phyloP scores from a whole-genome alignment of 2,888 invertebrate species.

The Acanthosepion esculentum region DNA sequence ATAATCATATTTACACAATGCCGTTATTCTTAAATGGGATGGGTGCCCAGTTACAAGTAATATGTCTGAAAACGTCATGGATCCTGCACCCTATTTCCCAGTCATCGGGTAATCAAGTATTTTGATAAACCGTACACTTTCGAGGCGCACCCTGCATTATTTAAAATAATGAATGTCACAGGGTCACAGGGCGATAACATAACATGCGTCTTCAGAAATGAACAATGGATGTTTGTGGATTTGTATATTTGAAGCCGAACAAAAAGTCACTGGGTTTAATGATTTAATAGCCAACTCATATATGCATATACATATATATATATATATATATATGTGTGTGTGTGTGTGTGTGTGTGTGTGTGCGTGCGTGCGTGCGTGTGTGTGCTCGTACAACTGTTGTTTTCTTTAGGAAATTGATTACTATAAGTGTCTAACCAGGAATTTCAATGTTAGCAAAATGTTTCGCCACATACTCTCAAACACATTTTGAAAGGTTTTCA shows the following conservation, averaged over 20 bases:
- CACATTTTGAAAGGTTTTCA: too few species aligned
- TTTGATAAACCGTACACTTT: not conserved
- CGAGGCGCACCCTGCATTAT: slow-evolving; percentile 13
- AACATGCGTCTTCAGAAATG: not conserved
- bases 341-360: too few species aligned
- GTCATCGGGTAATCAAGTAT: not conserved
- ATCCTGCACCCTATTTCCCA: not conserved
- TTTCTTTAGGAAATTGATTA: too few species aligned
- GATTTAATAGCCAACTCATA: not conserved
- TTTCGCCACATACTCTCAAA: too few species aligned
- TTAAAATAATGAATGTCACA: not conserved
- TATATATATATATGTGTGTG: not conserved
- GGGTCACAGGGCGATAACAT: not conserved
- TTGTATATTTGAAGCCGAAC: not conserved
- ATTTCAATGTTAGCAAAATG: too few species aligned
- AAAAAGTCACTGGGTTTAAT: slow-evolving; percentile 2
- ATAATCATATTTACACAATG: not conserved
- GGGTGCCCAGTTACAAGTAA: not conserved
- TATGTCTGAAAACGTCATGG: slow-evolving; percentile 33
- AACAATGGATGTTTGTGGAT: not conserved
- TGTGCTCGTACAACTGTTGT: too few species aligned
- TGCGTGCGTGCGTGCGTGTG: too few species aligned
- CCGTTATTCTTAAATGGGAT: not conserved
- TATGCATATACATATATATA: not conserved
- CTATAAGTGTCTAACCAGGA: too few species aligned